A percentile compares a stretch with the other conserved stretches of the same genome.
Conservation (phyloP, 2,888 invertebrate species). For the Archaeoteleia sp. region DNA sequence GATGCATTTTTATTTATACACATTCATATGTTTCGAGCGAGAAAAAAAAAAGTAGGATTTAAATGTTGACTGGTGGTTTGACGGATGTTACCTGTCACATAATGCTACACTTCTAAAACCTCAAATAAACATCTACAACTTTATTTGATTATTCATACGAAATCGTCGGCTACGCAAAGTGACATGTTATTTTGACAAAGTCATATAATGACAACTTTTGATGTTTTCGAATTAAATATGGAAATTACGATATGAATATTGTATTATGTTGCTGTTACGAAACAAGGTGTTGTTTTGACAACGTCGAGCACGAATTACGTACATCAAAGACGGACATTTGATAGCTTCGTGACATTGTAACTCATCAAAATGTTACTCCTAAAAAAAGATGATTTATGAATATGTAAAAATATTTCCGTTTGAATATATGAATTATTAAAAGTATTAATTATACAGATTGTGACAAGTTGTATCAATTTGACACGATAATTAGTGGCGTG, state of each 20-base stretch:
- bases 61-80: not conserved
- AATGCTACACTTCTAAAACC: conserved; percentile 6
- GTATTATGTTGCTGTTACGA: conserved; percentile 30
- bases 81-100: conserved; percentile 6
- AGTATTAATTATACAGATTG: too few species aligned
- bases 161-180: conserved; percentile 10
- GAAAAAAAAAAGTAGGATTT: too few species aligned
- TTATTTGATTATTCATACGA: conserved; percentile 7
- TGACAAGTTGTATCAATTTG: too few species aligned
- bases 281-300: not conserved
- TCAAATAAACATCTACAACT: conserved; percentile 1
- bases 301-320: not conserved
- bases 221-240: conserved; percentile 35
- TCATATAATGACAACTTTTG: conserved; percentile 21
- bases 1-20: too few species aligned
- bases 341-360: conserved; percentile 13
- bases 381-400: too few species aligned
- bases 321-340: conserved; percentile 17
- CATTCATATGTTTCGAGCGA: too few species aligned
- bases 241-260: conserved; percentile 30
- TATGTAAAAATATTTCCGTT: too few species aligned
- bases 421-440: too few species aligned
- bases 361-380: too few species aligned
- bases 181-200: conserved; percentile 19
- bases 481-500: too few species aligned